phyloP scores from a whole-genome alignment of 2,888 invertebrate genomes.

The Sphecodes monilicornis region DNA sequence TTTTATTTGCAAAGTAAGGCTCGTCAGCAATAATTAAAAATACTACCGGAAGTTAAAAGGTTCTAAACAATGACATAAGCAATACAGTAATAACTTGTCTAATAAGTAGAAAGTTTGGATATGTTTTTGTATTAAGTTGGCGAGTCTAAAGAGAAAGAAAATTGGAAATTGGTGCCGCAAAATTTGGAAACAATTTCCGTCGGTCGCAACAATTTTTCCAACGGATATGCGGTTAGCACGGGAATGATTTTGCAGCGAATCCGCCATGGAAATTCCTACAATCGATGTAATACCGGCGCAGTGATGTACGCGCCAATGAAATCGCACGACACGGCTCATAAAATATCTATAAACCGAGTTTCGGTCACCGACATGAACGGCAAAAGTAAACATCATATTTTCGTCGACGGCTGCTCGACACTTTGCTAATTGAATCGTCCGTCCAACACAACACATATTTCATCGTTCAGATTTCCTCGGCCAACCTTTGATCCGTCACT shows the following conservation, averaged over 20 bases:
- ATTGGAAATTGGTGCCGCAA: background rate
- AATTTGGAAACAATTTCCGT: conserved; percentile 17
- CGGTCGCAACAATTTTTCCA: conserved; percentile 13
- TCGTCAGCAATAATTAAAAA: background rate
- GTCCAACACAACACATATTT: conserved; percentile 17
- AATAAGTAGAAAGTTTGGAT: background rate
- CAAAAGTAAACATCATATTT: conserved; percentile 49
- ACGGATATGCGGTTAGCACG: conserved; percentile 7
- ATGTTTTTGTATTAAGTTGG: background rate
- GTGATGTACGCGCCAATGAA: conserved; percentile 47
- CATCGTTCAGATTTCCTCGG: background rate
- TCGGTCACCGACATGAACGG: conserved; percentile 49
- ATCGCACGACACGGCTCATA: conserved; percentile 42
- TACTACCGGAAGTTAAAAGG: background rate
- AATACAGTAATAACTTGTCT: background rate
- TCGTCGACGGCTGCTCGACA: conserved; percentile 31
- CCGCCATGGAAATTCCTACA: conserved; percentile 31
- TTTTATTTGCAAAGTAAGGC: too few relatives aligned
- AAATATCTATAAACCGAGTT: conserved; percentile 60
- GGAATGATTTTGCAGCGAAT: conserved; percentile 31
- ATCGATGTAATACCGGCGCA: conserved; percentile 42
- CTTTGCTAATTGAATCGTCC: conserved; percentile 56
- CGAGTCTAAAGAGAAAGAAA: background rate
- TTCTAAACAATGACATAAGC: background rate
- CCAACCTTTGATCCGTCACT: background rate